phyloP scores from a whole-genome alignment of 1,140 invertebrate species.

The Zaprionus kolodkinae region DNA sequence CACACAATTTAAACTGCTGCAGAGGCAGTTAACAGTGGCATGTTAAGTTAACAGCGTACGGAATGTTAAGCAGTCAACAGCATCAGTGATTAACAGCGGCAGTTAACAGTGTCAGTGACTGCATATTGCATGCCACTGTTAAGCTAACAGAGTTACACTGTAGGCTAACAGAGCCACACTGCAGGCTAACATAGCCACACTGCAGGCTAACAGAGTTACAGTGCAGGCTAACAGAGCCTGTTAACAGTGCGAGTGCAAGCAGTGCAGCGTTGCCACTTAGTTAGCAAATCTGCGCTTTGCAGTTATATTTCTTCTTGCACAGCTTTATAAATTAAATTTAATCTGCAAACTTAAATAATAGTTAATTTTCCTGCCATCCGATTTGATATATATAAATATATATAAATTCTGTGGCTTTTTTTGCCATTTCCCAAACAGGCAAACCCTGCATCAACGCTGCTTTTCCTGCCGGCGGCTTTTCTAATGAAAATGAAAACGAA shows the following conservation, averaged over 20 bases:
- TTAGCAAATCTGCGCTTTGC: no score
- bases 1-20: no score
- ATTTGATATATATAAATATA: background rate
- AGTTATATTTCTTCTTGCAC: no score
- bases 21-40: background rate
- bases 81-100: background rate
- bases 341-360: constrained; percentile 8
- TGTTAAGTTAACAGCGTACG: background rate
- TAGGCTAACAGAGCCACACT: no score
- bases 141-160: background rate
- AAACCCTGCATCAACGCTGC: background rate
- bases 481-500: constrained; percentile 33
- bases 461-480: constrained; percentile 20
- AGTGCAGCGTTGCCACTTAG: background rate
- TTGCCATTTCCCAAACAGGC: background rate
- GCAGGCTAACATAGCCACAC: background rate
- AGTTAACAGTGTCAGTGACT: background rate
- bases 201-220: background rate
- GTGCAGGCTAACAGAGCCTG: background rate
- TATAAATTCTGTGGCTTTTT: constrained; percentile 1
- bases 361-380: constrained; percentile 3
- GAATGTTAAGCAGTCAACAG: background rate
- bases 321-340: no score
- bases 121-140: background rate
- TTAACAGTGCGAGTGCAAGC: background rate